Percentiles rank a stretch among this genome's conserved stretches.
Conservation (phyloP, 2,113 vertebrate species). For the Ciconia stormi region DNA sequence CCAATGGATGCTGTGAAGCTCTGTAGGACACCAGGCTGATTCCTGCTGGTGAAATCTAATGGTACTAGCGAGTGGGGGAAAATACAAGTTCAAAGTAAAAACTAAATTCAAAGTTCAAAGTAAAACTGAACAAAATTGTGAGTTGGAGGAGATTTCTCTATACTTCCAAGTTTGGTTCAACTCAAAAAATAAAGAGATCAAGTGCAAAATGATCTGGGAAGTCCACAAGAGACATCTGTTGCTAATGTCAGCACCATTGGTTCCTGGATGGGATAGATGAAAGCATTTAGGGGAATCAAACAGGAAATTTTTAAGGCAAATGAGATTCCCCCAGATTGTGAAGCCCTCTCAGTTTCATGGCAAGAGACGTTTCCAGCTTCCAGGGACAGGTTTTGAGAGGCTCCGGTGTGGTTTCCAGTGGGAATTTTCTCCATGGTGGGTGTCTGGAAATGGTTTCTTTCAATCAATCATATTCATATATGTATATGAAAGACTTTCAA, state of each 20-base stretch:
- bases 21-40: background rate
- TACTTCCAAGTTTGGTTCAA: background rate
- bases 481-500: background rate
- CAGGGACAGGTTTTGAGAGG: background rate
- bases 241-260: background rate
- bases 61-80: background rate
- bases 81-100: background rate
- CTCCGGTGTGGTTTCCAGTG: background rate
- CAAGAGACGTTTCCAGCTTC: background rate
- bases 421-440: background rate
- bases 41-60: background rate
- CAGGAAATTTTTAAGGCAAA: background rate
- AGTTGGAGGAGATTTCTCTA: background rate
- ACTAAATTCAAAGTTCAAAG: background rate
- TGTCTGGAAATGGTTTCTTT: constrained; percentile 3
- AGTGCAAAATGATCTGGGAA: background rate
- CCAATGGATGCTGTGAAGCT: background rate
- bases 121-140: background rate
- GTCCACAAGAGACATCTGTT: background rate
- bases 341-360: background rate
- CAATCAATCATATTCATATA: background rate
- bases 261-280: background rate
- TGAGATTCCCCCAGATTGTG: background rate
- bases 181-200: background rate
- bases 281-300: background rate